Evolutionary conservation across 2,888 invertebrate genomes (phyloP).

Genomic region (Odontothrips loti): DNA sequence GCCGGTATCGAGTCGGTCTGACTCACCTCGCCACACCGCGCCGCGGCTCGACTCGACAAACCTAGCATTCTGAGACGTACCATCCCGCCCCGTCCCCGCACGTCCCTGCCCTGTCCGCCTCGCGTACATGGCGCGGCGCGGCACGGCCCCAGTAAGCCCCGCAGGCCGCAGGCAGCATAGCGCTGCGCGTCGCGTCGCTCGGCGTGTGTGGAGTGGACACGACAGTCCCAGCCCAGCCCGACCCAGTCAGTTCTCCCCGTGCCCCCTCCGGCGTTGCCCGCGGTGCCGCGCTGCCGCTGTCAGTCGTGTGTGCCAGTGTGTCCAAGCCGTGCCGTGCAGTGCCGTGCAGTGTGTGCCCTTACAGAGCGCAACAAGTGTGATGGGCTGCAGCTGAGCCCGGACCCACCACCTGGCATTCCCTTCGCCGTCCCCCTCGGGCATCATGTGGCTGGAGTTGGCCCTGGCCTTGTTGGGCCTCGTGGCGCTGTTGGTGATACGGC

Average conservation of each 20-base stretch:
- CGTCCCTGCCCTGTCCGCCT: no score
- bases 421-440: neutral
- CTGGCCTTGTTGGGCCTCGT: conserved; percentile 51
- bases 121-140: neutral
- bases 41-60: no score
- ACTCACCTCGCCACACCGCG: no score
- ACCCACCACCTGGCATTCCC: neutral
- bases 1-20: no score
- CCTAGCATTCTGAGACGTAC: no score
- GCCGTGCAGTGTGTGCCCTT: neutral
- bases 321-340: neutral
- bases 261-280: no score
- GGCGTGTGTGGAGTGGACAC: neutral
- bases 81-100: no score
- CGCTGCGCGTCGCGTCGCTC: neutral
- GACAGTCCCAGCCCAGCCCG: neutral
- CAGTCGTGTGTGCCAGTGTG: neutral
- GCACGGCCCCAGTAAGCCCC: neutral
- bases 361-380: neutral
- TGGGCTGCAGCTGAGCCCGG: no score
- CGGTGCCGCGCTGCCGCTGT: neutral
- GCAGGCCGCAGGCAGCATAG: neutral
- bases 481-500: conserved; percentile 44
- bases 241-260: neutral
- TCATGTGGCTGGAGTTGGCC: conserved; percentile 21